Percentiles rank a stretch among this genome's conserved stretches.
phyloP scores from a whole-genome alignment of 2,888 invertebrate species.

The Plutella xylostella region DNA sequence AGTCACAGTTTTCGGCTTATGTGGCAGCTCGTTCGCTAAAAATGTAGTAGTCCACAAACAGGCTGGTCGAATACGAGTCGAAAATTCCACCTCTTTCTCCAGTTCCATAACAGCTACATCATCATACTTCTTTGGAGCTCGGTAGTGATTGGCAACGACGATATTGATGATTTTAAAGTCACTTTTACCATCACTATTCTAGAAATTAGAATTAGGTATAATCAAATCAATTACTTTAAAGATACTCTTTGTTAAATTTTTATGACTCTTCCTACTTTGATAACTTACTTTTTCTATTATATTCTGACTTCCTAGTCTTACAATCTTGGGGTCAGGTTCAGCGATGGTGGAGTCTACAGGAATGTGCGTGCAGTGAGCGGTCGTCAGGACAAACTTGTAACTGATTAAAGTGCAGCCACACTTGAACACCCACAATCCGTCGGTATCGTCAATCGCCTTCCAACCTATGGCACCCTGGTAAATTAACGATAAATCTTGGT shows the following conservation, averaged over 20 bases:
- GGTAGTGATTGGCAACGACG: too few relatives aligned
- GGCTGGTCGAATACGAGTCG: slow-evolving; percentile 30
- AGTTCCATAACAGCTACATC: slow-evolving; percentile 25
- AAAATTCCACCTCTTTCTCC: slow-evolving; percentile 23
- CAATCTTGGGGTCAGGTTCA: slow-evolving; percentile 26
- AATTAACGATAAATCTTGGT: too few relatives aligned
- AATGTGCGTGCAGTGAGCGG: slow-evolving; percentile 69
- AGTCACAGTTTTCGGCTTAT: too few relatives aligned
- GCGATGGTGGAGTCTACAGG: slow-evolving; percentile 21
- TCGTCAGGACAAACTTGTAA: slow-evolving; percentile 70
- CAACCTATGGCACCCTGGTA: slow-evolving; percentile 33
- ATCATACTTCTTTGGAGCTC: slow-evolving; percentile 33
- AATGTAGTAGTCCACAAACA: slow-evolving; percentile 32
- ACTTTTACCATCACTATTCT: too few relatives aligned
- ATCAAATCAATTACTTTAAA: too few relatives aligned
- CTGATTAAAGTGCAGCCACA: slow-evolving; percentile 76
- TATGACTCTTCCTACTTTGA: too few relatives aligned
- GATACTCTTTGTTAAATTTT: too few relatives aligned
- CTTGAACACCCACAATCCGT: slow-evolving; percentile 29
- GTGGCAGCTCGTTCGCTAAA: slow-evolving; percentile 22
- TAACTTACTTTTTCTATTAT: slow-evolving; percentile 21
- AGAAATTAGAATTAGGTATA: too few relatives aligned
- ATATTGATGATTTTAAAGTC: too few relatives aligned
- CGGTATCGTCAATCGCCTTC: slow-evolving; percentile 22
- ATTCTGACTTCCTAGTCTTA: slow-evolving; percentile 28